These are phyloP conservation scores for Aphaenogaster rudis DNA, from an alignment of 1,140 invertebrate species.

Conservation along the genomic window DNA sequence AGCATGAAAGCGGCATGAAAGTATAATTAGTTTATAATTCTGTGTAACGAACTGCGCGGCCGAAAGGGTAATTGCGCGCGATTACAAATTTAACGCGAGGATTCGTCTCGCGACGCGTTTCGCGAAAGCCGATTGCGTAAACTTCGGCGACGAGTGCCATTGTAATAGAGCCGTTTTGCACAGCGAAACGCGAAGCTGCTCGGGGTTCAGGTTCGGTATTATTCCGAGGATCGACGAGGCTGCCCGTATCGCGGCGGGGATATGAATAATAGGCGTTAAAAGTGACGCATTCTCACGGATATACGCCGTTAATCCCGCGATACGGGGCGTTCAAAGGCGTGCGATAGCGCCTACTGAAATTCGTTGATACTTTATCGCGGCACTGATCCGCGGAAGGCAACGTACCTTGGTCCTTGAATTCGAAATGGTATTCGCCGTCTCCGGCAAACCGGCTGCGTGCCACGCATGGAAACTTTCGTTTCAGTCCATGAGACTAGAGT, in stretches of 20 bases:
- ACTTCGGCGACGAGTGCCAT: not conserved
- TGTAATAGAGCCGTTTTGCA: not conserved
- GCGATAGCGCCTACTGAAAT: conserved; percentile 29
- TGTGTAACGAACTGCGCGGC: conserved; percentile 31
- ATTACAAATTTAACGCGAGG: conserved; percentile 44
- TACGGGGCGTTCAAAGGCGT: not conserved
- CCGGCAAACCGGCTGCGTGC: conserved; percentile 64
- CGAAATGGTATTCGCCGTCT: conserved; percentile 67
- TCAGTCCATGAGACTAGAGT: conserved; percentile 42
- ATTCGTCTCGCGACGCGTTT: conserved; percentile 34
- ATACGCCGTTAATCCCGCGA: not conserved
- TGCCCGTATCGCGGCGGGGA: not conserved
- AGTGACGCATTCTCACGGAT: not conserved
- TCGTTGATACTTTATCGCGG: conserved; percentile 72
- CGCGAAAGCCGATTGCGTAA: not conserved
- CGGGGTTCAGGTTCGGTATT: not conserved
- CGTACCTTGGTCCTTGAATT: conserved; percentile 72
- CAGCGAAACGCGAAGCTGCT: not conserved
- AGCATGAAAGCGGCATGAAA: conserved; percentile 6
- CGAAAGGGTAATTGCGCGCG: conserved; percentile 52
- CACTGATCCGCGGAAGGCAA: conserved; percentile 58
- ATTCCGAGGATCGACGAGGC: not conserved
- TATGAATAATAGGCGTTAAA: conserved; percentile 37
- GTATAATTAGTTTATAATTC: conserved; percentile 47
- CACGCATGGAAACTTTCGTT: conserved; percentile 70